Evolutionary conservation across 1,140 invertebrate species (phyloP), one percentile per base, ranked within the genome.

Genomic region (Camponotus vicinus): DNA sequence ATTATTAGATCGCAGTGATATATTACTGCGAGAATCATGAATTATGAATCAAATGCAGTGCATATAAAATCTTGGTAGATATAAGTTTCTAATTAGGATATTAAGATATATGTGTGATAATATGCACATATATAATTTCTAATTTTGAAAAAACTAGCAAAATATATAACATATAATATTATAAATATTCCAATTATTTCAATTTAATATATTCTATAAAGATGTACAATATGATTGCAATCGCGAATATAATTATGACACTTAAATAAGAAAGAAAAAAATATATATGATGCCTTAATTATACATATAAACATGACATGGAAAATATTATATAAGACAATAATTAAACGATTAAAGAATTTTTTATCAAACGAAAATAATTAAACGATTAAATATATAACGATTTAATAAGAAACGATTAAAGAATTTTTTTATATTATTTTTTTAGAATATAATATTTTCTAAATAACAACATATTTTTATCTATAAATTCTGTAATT

Each of bases 1-100:
- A 83, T 83, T 83, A 83, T 83, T 83, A 83, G 55, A 83, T 83
- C 55, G 66, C 52, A 55, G 49, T 84, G 79, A 86, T 86, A 69
- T 37, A 86, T 84, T 61, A 64, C 42, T 45, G 63, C 42, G 42
- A 77, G 80, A 85, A 69, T 87, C 86, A 87, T 87, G 86, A 84
- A 87, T 87, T 87, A 87, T 87, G 86, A 61, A 87, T 73, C 40
- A 21, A n/a, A 61, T 64, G 42, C 18, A 85, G 70, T 61, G 59
- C 61, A 75, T 67, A 84, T 13, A 27, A 42, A 84, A 8, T 52
- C 42, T 37, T n/a, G 32, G 49, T 52, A 32, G 34, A 63, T 18
- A 27, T 49, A 59, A 86, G 21, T 86, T 86, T 73, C 75, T 75
- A 37, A 73, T 59, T 66, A 27, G 37, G 45, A 32, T 42, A 82